These are phyloP conservation scores for Ceratotherium simum DNA, from an alignment of 2,113 vertebrate genomes.

Conservation along the genomic window DNA sequence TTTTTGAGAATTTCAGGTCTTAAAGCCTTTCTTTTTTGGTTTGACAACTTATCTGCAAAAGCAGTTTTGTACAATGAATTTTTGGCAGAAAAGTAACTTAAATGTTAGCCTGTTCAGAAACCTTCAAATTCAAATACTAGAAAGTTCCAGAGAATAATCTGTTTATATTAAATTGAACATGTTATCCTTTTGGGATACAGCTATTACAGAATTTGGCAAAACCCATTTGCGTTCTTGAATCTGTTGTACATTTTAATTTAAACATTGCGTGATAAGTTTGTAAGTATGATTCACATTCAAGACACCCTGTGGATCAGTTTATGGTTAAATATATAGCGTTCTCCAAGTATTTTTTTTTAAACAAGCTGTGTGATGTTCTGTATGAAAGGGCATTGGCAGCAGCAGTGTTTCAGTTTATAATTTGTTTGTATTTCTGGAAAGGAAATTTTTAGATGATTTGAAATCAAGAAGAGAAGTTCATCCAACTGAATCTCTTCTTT, in stretches of 20 bases:
- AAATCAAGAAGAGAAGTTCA: conserved; percentile 69
- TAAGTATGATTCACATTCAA: conserved; percentile 86
- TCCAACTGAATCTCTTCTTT: conserved; percentile 76
- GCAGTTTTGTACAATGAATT: conserved; percentile 79
- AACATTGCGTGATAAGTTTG: conserved; percentile 87
- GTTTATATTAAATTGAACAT: conserved; percentile 88
- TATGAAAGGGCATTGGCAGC: conserved; percentile 83
- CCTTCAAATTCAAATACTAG: conserved; percentile 84
- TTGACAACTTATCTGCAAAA: conserved; percentile 80
- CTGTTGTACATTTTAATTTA: conserved; percentile 85
- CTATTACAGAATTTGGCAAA: conserved; percentile 86
- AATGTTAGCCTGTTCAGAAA: conserved; percentile 83
- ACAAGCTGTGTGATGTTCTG: conserved; percentile 84
- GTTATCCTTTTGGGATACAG: conserved; percentile 87
- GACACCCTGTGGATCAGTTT: conserved; percentile 86
- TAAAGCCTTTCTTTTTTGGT: conserved; percentile 70
- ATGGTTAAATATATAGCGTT: conserved; percentile 82
- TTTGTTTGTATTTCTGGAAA: conserved; percentile 83
- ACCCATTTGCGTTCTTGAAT: conserved; percentile 85
- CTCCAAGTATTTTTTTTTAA: conserved; percentile 80
- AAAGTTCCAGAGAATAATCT: conserved; percentile 85
- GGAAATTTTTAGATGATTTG: conserved; percentile 82
- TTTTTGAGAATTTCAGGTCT: conserved; percentile 78
- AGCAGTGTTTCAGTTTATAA: conserved; percentile 81
- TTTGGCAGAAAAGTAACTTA: conserved; percentile 84